Evolutionary conservation across 2,797 vertebrate species (phyloP).

Genomic region (Luscinia luscinia): DNA sequence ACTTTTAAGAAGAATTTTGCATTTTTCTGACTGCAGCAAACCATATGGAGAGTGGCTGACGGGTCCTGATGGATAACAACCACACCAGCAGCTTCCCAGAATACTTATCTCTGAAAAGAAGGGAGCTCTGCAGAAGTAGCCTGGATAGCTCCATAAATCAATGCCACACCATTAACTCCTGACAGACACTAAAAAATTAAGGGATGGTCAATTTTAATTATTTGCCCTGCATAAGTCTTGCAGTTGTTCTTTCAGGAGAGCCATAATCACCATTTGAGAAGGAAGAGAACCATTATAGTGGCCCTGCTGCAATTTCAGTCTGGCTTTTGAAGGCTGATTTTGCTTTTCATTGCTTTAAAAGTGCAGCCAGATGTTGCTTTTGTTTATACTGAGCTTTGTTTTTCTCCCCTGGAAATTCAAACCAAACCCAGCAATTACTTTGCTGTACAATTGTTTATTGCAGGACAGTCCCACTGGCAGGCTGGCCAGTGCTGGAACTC

Average conservation of each 20-base stretch:
- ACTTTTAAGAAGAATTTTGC: background rate
- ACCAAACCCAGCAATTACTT: background rate
- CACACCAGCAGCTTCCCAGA: slow-evolving; percentile 17
- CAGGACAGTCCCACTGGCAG: background rate
- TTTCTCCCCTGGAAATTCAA: background rate
- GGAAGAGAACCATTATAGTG: background rate
- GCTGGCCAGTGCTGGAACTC: background rate
- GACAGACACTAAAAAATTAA: slow-evolving; percentile 39
- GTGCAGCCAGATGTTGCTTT: background rate
- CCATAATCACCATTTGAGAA: background rate
- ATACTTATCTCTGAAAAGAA: slow-evolving; percentile 39
- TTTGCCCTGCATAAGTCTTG: background rate
- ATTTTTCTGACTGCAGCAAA: slow-evolving; percentile 34
- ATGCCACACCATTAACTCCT: slow-evolving; percentile 3
- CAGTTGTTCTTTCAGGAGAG: slow-evolving; percentile 7
- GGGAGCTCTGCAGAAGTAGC: background rate
- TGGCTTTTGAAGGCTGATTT: background rate
- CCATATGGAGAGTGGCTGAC: background rate
- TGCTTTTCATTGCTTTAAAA: background rate
- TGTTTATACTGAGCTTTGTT: background rate
- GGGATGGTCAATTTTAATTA: slow-evolving; percentile 36
- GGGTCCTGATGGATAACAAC: slow-evolving; percentile 18
- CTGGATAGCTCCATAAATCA: slow-evolving; percentile 61
- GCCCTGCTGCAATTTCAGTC: background rate
- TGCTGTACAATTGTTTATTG: background rate